Conservation (phyloP, 2,888 invertebrate genomes). For the Caenorhabditis angaria region DNA sequence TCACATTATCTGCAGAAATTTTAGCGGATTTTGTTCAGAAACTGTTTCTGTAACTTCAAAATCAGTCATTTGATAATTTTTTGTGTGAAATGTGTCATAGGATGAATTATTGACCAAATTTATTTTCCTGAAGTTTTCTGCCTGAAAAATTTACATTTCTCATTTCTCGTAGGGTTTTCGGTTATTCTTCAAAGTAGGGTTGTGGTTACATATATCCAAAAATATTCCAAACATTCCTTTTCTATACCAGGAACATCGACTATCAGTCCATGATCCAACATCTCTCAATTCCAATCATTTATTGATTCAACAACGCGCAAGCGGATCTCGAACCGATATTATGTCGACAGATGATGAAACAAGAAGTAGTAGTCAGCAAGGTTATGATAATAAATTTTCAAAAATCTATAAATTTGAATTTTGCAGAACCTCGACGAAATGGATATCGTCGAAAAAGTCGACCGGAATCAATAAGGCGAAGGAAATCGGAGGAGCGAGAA, state of each 20-base stretch:
- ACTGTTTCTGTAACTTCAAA: too few relatives aligned
- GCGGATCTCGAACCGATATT: conserved; percentile 61
- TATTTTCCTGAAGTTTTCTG: too few relatives aligned
- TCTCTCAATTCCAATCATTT: conserved; percentile 13
- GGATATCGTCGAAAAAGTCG: conserved; percentile 25
- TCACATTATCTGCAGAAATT: too few relatives aligned
- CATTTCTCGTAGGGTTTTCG: too few relatives aligned
- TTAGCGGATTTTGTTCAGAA: too few relatives aligned
- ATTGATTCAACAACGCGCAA: conserved; percentile 31
- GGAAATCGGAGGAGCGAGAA: conserved; percentile 11
- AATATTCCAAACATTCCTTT: too few relatives aligned
- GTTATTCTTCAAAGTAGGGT: too few relatives aligned
- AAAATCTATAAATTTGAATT: not conserved
- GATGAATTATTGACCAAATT: too few relatives aligned
- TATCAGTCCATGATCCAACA: conserved; percentile 46
- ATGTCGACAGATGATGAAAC: conserved; percentile 62
- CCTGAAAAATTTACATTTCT: too few relatives aligned
- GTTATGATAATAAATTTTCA: conserved; percentile 8
- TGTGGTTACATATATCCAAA: too few relatives aligned
- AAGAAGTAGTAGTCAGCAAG: conserved; percentile 30
- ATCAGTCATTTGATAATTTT: too few relatives aligned
- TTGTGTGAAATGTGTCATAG: too few relatives aligned
- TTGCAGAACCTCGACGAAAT: not conserved
- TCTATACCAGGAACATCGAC: conserved; percentile 49
- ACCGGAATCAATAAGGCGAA: conserved; percentile 13